These are phyloP conservation scores for Galerucella calmariensis DNA, from an alignment of 2,888 invertebrate species.

Conservation along the genomic window DNA sequence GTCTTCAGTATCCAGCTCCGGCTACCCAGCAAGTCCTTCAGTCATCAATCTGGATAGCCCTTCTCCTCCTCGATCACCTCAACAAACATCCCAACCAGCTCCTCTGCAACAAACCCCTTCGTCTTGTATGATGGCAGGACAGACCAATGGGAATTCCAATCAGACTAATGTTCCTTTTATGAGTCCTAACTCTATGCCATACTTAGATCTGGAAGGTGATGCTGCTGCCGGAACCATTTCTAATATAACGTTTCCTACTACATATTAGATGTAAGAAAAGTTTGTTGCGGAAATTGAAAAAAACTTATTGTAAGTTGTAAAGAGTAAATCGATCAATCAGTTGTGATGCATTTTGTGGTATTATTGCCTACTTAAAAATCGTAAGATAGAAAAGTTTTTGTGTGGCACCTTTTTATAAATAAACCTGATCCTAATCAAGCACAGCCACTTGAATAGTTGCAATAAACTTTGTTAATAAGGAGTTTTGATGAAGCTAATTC, in stretches of 20 bases:
- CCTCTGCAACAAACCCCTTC: constrained; percentile 39
- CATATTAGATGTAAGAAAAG: constrained; percentile 26
- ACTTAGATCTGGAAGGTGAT: constrained; percentile 60
- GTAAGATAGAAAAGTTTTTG: neutral
- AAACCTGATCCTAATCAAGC: neutral
- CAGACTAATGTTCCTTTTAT: constrained; percentile 42
- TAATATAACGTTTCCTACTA: constrained; percentile 41
- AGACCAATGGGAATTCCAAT: constrained; percentile 47
- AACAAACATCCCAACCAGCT: constrained; percentile 16
- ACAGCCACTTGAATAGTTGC: too few species aligned
- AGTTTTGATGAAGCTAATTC: too few species aligned
- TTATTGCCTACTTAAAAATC: neutral
- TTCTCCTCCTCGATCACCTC: constrained; percentile 68
- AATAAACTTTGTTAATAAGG: too few species aligned
- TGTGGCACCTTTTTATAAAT: neutral
- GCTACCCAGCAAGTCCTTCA: constrained; percentile 71
- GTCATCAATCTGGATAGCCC: constrained; percentile 75
- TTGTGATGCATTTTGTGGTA: neutral
- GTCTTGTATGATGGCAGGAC: constrained; percentile 55
- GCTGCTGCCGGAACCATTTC: constrained; percentile 43
- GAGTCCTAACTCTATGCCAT: constrained; percentile 54
- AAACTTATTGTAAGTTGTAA: neutral
- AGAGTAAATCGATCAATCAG: neutral
- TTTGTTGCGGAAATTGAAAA: neutral
- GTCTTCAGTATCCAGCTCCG: constrained; percentile 70